Evolutionary conservation across 2,888 invertebrate genomes (phyloP).

Genomic region (Acleris laterana): DNA sequence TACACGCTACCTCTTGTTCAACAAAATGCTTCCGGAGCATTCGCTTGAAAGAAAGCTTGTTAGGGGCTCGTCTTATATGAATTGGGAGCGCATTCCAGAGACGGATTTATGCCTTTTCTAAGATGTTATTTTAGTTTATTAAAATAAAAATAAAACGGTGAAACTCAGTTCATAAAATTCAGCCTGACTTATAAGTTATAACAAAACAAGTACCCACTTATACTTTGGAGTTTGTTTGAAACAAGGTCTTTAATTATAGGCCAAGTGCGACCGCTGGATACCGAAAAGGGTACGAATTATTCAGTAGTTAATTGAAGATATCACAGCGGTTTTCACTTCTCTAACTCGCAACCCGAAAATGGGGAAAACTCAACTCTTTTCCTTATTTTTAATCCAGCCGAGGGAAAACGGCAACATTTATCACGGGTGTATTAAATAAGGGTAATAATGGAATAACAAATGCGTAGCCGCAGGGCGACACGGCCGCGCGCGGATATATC

Average conservation of each 20-base stretch:
- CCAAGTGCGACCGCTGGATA: background rate
- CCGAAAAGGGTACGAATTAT: background rate
- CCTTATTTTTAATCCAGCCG: slow-evolving; percentile 59
- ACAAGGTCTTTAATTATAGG: background rate
- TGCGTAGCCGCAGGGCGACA: slow-evolving; percentile 59
- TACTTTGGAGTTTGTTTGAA: background rate
- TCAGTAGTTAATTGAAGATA: background rate
- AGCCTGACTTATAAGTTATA: background rate
- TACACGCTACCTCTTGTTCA: too few species aligned
- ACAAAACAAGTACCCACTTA: background rate
- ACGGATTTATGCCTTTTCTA: too few species aligned
- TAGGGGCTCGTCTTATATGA: too few species aligned
- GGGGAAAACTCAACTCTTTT: slow-evolving; percentile 57
- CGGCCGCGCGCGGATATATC: slow-evolving; percentile 51
- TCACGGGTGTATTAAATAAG: slow-evolving; percentile 72
- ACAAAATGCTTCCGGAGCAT: too few species aligned
- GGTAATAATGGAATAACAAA: slow-evolving; percentile 74
- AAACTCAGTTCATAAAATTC: background rate
- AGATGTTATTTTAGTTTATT: too few species aligned
- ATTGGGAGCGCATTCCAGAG: too few species aligned
- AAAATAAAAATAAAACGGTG: too few species aligned
- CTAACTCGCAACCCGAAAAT: slow-evolving; percentile 6
- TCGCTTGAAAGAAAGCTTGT: too few species aligned
- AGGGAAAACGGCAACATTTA: slow-evolving; percentile 61
- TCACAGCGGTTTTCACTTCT: background rate